Evolutionary conservation across 2,113 vertebrate genomes (phyloP).

Genomic region (Anguilla rostrata): DNA sequence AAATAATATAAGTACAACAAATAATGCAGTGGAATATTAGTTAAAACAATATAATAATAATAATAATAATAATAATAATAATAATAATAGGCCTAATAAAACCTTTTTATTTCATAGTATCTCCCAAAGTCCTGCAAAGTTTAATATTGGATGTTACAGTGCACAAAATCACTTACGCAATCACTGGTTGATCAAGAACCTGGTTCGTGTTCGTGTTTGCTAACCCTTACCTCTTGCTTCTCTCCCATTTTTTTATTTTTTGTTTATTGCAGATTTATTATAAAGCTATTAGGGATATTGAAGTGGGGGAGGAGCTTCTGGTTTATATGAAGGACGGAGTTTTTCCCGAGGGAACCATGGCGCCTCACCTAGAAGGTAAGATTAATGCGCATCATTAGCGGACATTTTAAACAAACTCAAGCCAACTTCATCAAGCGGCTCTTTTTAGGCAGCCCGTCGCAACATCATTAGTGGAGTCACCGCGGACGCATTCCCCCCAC

Average conservation of each 20-base stretch:
- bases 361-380: slow-evolving; percentile 94
- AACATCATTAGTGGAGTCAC: background rate
- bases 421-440: slow-evolving; percentile 50
- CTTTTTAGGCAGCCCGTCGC: slow-evolving; percentile 11
- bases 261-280: slow-evolving; percentile 80
- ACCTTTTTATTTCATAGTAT: background rate
- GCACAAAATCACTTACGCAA: background rate
- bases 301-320: slow-evolving; percentile 93
- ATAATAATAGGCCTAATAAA: no score
- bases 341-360: slow-evolving; percentile 87
- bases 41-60: background rate
- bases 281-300: slow-evolving; percentile 94
- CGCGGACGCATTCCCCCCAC: background rate
- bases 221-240: slow-evolving; percentile 5
- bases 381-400: slow-evolving; percentile 64
- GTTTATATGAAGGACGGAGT: slow-evolving; percentile 91
- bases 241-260: slow-evolving; percentile 27
- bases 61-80: slow-evolving; percentile 16
- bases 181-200: background rate
- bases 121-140: background rate
- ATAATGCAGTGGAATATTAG: background rate
- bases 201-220: background rate
- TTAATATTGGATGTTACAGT: background rate
- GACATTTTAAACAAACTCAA: slow-evolving; percentile 71
- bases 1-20: background rate